Evolutionary conservation across 64 coral and sea anemone species (phyloP), one percentile per base, ranked within the genome.

Genomic region (Hydrozoanthus tunicans): DNA sequence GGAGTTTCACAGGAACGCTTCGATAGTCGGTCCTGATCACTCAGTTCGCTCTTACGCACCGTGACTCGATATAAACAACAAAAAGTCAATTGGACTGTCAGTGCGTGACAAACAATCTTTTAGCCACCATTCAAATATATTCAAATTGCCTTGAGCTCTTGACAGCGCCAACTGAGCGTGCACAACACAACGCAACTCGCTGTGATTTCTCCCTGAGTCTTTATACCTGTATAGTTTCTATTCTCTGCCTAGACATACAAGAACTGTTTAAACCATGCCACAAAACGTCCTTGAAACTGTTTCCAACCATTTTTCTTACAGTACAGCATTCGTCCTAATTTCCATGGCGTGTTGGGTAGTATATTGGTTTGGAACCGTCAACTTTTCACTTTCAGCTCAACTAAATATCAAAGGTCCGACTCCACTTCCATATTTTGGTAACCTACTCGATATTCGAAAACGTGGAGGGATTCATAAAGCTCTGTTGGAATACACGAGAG

Each of bases 401-500:
- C 58, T 79, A 17, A 20, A 77, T 56, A 57, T 79, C 58, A 26
- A 2, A 3, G 73, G 77, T 8, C 89, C 89, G 3, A 57, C 13
- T 3, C 77, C 89, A 11, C 59, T 79, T 10, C 75, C 89, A n/a
- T 78, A 79, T 56, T 15, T 90, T 9, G 73, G 89, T 5, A 90
- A 80, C 60, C 80, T 90, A 59, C 63, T 90, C 24, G 73, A 79
- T n/a, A 80, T 90, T 62, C 43, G 24, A 53, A 80, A 56, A 43
- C 64, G 64, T 52, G 77, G 89, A 14, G 74, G 73, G 58, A 53
- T 90, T 56, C 77, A 90, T 10, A 64, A 70, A 64, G 76, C 76
- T 54, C 91, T 90, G 43, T 80, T 90, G 32, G 73, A 80, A 52
- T 90, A 80, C 89, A 57, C 51, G 3, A 64, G 64, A 80, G 9